A percentile compares a stretch with the other conserved stretches of the same genome.
Evolutionary conservation across 2,113 vertebrate species (phyloP).

Genomic region (Platanista minor): DNA sequence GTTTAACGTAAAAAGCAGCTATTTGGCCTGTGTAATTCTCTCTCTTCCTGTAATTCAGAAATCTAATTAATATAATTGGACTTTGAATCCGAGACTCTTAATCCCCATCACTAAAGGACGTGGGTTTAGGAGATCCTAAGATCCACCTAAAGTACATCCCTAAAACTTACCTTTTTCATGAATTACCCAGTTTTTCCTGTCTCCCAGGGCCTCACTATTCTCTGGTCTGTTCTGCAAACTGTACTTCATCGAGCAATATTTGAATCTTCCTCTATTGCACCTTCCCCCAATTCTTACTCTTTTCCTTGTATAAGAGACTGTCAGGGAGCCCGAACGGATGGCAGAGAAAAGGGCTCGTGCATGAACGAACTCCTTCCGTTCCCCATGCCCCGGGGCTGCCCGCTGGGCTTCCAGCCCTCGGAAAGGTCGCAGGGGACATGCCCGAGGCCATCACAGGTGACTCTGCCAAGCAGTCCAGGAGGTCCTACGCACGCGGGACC

Average conservation of each 20-base stretch:
- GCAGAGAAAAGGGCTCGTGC: not conserved
- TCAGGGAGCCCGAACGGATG: not conserved
- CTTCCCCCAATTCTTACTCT: not conserved
- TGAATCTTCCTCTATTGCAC: not conserved
- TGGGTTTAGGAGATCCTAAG: not conserved
- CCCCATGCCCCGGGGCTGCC: too few relatives aligned
- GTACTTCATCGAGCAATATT: not conserved
- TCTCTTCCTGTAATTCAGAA: not conserved
- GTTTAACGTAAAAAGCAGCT: not conserved
- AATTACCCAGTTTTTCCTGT: not conserved
- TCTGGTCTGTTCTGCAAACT: not conserved
- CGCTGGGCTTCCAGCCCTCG: too few relatives aligned
- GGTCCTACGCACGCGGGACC: not conserved
- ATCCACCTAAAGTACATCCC: not conserved
- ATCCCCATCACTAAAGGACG: not conserved
- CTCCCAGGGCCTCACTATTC: not conserved
- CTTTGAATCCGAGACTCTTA: not conserved
- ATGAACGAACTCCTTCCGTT: not conserved
- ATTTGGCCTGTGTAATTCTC: not conserved
- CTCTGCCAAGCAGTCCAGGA: not conserved
- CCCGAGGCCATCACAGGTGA: rapidly evolving
- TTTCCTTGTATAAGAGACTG: not conserved
- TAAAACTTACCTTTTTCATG: not conserved
- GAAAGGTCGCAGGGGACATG: too few relatives aligned
- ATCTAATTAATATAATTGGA: not conserved